Evolutionary conservation across 2,797 vertebrate species (phyloP).

Genomic region (Serranus cabrilla): DNA sequence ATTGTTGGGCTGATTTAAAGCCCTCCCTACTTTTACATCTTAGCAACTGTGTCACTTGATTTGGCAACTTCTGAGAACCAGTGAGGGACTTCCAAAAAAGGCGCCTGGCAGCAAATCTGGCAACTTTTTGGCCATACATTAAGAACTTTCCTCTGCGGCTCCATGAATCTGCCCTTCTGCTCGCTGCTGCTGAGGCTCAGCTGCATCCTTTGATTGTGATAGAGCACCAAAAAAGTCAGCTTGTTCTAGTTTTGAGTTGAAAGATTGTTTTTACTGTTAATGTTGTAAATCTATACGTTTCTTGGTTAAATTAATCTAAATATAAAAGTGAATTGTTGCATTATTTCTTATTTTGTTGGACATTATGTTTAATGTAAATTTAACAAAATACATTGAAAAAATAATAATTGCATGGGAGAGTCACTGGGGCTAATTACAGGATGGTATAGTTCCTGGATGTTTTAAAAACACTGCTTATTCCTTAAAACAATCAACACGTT

Average conservation of each 20-base stretch:
- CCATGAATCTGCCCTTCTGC: neutral
- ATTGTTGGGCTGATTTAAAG: neutral
- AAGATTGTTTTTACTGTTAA: neutral
- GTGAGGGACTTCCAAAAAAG: neutral
- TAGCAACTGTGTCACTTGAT: slow-evolving; percentile 7
- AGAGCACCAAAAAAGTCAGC: neutral
- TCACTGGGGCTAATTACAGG: neutral
- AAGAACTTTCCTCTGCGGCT: neutral
- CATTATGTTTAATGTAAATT: too few species aligned
- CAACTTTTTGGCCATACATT: neutral
- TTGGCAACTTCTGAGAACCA: neutral
- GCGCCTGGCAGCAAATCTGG: neutral
- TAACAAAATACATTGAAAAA: too few species aligned
- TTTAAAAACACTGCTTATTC: neutral
- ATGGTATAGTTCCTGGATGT: neutral
- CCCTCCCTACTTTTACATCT: neutral
- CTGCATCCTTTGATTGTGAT: slow-evolving; percentile 17
- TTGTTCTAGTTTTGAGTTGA: neutral
- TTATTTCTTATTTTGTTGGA: too few species aligned
- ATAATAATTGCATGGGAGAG: neutral
- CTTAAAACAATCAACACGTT: neutral
- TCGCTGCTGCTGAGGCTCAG: slow-evolving; percentile 16
- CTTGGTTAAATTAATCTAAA: too few species aligned
- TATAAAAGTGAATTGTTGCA: too few species aligned
- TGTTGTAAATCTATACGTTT: too few species aligned